Conservation (phyloP, 2,888 invertebrate genomes). For the Neoscelio sp. region DNA sequence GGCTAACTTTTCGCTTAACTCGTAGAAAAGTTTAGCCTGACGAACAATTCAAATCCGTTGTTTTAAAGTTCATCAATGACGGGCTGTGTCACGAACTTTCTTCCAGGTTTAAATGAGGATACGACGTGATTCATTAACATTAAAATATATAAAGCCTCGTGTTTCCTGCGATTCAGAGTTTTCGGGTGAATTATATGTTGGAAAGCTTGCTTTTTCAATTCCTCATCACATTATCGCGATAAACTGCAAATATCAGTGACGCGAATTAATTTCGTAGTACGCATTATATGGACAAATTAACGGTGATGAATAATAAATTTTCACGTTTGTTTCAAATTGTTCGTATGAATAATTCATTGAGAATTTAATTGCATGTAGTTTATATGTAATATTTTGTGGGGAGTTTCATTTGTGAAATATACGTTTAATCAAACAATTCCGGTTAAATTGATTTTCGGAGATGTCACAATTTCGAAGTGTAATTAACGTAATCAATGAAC, state of each 20-base stretch:
- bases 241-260: constrained; percentile 31
- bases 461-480: not conserved
- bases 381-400: constrained; percentile 36
- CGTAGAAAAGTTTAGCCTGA: constrained; percentile 45
- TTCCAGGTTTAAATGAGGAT: constrained; percentile 35
- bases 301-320: constrained; percentile 59
- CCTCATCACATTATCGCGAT: constrained; percentile 32
- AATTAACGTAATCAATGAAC: constrained; percentile 22
- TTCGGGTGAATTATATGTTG: constrained; percentile 3
- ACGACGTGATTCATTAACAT: constrained; percentile 55
- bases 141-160: constrained; percentile 20
- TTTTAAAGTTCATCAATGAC: constrained; percentile 58
- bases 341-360: constrained; percentile 58
- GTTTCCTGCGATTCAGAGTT: not conserved
- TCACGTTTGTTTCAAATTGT: constrained; percentile 50
- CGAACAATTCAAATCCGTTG: constrained; percentile 44
- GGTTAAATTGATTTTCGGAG: constrained; percentile 15
- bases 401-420: constrained; percentile 28
- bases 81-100: constrained; percentile 43
- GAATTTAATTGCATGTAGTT: constrained; percentile 39
- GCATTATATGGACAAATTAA: constrained; percentile 54
- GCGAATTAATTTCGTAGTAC: constrained; percentile 45
- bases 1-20: constrained; percentile 59
- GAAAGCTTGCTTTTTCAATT: constrained; percentile 3
- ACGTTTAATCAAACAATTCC: constrained; percentile 42